Conservation (phyloP, 2,888 invertebrate genomes). For the Zaprionus lineosus region DNA sequence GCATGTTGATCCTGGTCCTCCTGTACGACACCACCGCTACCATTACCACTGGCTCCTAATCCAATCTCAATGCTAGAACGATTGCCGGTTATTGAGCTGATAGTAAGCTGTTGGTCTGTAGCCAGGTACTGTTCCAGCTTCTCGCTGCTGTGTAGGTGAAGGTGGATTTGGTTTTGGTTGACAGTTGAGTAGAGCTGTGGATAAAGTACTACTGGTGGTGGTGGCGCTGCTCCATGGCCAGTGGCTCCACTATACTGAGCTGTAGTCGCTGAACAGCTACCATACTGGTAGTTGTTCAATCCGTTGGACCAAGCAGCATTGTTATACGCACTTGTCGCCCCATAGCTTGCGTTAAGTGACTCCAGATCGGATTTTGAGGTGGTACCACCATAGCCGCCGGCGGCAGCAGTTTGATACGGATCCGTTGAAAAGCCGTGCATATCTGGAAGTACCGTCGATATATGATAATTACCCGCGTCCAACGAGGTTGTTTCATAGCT, state of each 20-base stretch:
- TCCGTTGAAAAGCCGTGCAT: constrained; percentile 84
- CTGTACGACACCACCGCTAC: constrained; percentile 33
- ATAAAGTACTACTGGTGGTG: constrained; percentile 88
- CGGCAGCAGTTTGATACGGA: constrained; percentile 78
- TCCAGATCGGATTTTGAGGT: constrained; percentile 79
- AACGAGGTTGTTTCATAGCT: constrained; percentile 71
- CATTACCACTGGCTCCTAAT: constrained; percentile 69
- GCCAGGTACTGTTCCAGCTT: constrained; percentile 87
- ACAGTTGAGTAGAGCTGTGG: constrained; percentile 92
- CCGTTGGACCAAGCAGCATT: constrained; percentile 84
- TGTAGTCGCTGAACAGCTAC: constrained; percentile 81
- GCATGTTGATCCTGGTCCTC: constrained; percentile 74
- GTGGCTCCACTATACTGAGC: constrained; percentile 60
- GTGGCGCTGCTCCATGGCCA: constrained; percentile 71
- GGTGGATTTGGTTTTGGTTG: constrained; percentile 93
- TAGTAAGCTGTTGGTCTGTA: constrained; percentile 84
- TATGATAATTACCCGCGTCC: constrained; percentile 83
- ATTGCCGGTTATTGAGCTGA: constrained; percentile 84
- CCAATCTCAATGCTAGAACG: constrained; percentile 85
- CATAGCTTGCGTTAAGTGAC: constrained; percentile 76
- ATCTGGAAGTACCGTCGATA: constrained; percentile 85
- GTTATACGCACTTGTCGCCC: constrained; percentile 76
- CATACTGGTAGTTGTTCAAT: constrained; percentile 89
- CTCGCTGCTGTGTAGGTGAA: constrained; percentile 88
- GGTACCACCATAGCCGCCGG: constrained; percentile 50